Base-by-base conservation (phyloP, 35 echinoderm and acorn worm genomes). In the Holothuria glaberrima region DNA sequence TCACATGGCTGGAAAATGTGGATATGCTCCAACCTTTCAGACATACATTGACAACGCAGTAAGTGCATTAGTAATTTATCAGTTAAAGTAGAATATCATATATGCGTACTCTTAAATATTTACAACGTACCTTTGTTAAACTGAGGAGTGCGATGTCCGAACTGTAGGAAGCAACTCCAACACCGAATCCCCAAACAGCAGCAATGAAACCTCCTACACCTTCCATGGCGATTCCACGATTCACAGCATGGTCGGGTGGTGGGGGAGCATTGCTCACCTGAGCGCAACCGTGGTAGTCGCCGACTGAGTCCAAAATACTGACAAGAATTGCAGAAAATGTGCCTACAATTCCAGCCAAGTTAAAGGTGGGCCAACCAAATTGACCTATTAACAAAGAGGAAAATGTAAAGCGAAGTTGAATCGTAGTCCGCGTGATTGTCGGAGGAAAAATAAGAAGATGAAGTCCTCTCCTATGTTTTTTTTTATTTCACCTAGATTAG, bases 61-160 rank as follows among this genome's bases (percentile, higher is more conserved):
- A 41, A 14, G 50, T 5, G 1, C 12, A 14, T 2, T 14, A 54
- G 50, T 12, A 14, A 54, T 54, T 54, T 14, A 54, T 9, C 16
- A 1, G 50, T 1, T 54, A 41, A 41, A 41, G 0, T 54, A 54
- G 2, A 2, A 41, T 41, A 41, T 41, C 2, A 41, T 7, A 41
- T 41, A 41, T 7, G 36, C 2, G 2, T 41, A 4, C 7, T 7
- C 36, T 41, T 9, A 3, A 36, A 41, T 21, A 21, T 20, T 41
- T 35, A 36, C 14, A 13, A 41, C 41, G 30, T 90, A 86, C 92
- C 92, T 91, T 94, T 26, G 92, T 90, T 12, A 94, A 48, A 25
- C 57, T 88, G 21, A 94, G 13, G 22, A 78, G 62, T 2, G 64
- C 88, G 9, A 90, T 78, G 57, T 94, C 89, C 6, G 63, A 73